Conservation (phyloP, 2,888 invertebrate species). For the Meloe dianella region DNA sequence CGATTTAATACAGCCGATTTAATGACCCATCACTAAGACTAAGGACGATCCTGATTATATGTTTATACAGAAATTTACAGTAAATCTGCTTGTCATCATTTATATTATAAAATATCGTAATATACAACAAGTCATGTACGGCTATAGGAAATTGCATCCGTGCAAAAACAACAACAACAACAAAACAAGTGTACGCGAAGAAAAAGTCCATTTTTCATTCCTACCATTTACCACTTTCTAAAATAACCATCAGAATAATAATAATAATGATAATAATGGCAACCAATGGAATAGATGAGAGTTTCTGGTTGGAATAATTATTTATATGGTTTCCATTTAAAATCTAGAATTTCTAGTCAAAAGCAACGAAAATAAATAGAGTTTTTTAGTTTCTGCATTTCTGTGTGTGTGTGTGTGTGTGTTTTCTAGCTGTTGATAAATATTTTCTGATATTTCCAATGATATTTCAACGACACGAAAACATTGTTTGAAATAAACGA, state of each 20-base stretch:
- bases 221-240: background rate
- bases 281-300: background rate
- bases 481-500: background rate
- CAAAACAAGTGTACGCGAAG: background rate
- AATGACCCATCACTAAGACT: no score
- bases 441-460: background rate
- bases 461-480: background rate
- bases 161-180: background rate
- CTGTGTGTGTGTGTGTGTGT: background rate
- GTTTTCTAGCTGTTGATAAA: background rate
- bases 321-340: background rate
- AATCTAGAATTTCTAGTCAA: background rate
- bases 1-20: no score
- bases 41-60: no score
- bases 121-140: background rate
- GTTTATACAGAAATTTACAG: no score
- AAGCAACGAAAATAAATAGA: background rate
- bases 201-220: constrained; percentile 9
- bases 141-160: background rate
- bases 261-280: background rate
- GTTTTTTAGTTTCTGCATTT: background rate
- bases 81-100: no score
- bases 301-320: background rate
- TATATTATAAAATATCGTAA: background rate
- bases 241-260: background rate